Evolutionary conservation across 2,888 invertebrate species (phyloP).

Genomic region (Nematopogon swammerdamellus): DNA sequence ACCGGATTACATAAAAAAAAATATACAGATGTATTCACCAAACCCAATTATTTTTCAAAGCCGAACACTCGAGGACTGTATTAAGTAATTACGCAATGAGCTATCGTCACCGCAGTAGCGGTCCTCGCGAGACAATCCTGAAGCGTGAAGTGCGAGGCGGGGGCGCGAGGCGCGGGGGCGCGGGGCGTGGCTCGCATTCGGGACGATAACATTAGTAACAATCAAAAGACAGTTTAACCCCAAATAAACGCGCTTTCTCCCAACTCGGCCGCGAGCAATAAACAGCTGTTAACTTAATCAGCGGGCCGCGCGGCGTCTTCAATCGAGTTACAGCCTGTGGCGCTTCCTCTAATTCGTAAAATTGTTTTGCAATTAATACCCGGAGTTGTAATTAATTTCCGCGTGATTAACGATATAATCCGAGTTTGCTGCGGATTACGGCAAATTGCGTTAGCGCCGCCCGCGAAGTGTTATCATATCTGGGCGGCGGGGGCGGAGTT

Average conservation of each 20-base stretch:
- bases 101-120: too few species aligned
- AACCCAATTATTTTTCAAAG: too few species aligned
- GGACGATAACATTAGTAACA: not conserved
- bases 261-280: constrained; percentile 8
- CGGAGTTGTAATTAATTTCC: constrained; percentile 56
- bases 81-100: too few species aligned
- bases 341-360: constrained; percentile 34
- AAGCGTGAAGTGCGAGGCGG: too few species aligned
- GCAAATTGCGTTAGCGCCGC: constrained; percentile 32
- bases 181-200: too few species aligned
- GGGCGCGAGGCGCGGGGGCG: too few species aligned
- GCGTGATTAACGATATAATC: constrained; percentile 54
- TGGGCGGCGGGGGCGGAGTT: constrained; percentile 17
- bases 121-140: too few species aligned
- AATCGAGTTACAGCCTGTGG: constrained; percentile 10
- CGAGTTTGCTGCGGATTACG: constrained; percentile 53
- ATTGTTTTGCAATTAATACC: constrained; percentile 53
- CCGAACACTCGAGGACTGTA: too few species aligned
- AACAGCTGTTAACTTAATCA: constrained; percentile 2
- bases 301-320: not conserved
- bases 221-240: not conserved
- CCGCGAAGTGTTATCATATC: constrained; percentile 47
- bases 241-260: constrained; percentile 25
- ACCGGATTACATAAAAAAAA: too few species aligned
- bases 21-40: too few species aligned